These are phyloP conservation scores for Tichodroma muraria DNA, from an alignment of 2,113 vertebrate species.

Conservation along the genomic window DNA sequence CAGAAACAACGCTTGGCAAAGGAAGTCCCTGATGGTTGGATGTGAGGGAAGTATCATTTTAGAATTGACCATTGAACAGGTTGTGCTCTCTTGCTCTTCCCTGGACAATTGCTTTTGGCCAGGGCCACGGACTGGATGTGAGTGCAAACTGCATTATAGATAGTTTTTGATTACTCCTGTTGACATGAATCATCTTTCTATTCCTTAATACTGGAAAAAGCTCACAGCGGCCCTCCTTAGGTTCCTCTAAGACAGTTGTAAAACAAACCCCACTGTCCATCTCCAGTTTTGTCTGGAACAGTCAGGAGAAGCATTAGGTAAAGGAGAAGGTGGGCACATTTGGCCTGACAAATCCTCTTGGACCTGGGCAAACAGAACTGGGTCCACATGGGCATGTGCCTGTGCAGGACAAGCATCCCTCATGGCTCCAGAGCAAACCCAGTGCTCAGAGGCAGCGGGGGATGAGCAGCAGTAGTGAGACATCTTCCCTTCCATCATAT, in stretches of 20 bases:
- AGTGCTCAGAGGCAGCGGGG: neutral
- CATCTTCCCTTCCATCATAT: neutral
- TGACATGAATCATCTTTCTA: neutral
- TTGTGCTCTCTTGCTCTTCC: neutral
- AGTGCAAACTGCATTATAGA: neutral
- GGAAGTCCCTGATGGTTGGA: neutral
- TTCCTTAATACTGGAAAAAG: neutral
- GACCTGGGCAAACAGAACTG: neutral
- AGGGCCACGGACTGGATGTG: neutral
- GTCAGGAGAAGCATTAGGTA: neutral
- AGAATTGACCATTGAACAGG: neutral
- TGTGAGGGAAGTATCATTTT: neutral
- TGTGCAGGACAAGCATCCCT: neutral
- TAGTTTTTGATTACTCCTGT: neutral
- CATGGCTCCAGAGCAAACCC: neutral
- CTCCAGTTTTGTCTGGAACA: neutral
- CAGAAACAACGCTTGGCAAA: neutral
- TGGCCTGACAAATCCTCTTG: neutral
- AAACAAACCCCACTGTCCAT: neutral
- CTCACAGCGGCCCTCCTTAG: neutral
- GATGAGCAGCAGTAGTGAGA: neutral
- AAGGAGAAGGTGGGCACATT: neutral
- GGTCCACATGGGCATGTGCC: neutral
- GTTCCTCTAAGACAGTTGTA: neutral
- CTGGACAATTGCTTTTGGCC: neutral